Evolutionary conservation across 1,140 invertebrate species (phyloP), one percentile per base, ranked within the genome.

Genomic region (Penaeus vannamei): DNA sequence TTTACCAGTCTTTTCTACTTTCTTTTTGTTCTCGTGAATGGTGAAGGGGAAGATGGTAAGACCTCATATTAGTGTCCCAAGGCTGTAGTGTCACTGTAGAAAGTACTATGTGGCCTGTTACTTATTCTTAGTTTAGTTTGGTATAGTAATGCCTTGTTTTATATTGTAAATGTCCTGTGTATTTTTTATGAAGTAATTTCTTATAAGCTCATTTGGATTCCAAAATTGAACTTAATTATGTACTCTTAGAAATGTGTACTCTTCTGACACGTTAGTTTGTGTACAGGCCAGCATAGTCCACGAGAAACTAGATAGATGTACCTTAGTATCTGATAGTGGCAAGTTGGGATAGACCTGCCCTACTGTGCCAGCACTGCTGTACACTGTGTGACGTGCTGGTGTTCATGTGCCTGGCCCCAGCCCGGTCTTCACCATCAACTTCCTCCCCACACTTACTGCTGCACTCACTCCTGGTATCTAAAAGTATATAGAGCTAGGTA

Each of bases 11-110:
- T 90, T 90, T 90, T 90, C 84, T 86, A 82, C 64, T 90, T 90
- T 90, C 80, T 86, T 85, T 90, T 90, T 90, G 88, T 90, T 90
- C 84, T 90, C 88, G 69, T 90, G 88, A 90, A 90, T 90, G 88
- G 88, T 90, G 84, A 90, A 90, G 88, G 88, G 88, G 88, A 90
- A 66, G 88, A 90, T 90, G 88, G 88, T 90, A 90, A 90, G 88
- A 90, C 84, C 82, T 80, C 76, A 90, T 90, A 85, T 90, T 86
- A 90, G 88, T 90, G 88, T 90, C 84, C 88, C 85, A 83, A 90
- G 84, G 88, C 88, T 90, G 88, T 90, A 90, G 88, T 90, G 46
- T 85, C 79, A 85, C 84, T 90, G 88, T 90, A 90, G 88, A 90
- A 76, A 86, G 88, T 90, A 90, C 88, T 90, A 90, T 90, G 88